Base-by-base conservation (phyloP, 2,113 vertebrate genomes). In the Mus spicilegus region DNA sequence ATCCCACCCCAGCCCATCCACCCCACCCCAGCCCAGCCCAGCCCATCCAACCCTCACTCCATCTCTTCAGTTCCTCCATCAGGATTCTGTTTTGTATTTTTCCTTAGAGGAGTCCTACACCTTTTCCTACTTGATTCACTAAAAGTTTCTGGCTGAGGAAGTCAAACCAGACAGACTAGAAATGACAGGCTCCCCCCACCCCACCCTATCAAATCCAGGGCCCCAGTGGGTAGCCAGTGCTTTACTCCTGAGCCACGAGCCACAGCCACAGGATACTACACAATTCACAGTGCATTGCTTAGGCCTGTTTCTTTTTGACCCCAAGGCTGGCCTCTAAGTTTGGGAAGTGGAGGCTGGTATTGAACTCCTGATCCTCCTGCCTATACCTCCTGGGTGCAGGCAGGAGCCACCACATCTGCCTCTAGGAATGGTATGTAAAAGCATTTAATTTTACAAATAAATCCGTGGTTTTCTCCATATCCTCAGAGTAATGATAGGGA, bases 341-440 rank as follows among this genome's bases (percentile, higher is more conserved):
- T 61, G 49, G 30, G 80, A 49, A 67, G 39, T 67, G 9, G 39
- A 46, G 61, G 8, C 28, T 86, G 63, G 4, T 26, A 42, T 49
- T 86, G 82, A 67, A 67, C 39, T 86, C 82, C 39, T 86, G 61
- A n/a, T 84, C 56, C 19, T 67, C 17, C 28, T 67, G 82, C 39
- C 16, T 86, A 28, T 86, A 33, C 82, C 42, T 65, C 28, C 17
- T 67, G 39, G 30, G 28, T 49, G 61, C 26, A 46, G 39, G 61
- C 24, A 65, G n/a, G 26, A 84, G 24, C n/a, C 39, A 85, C 39
- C 61, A 42, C 7, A 46, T 65, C 61, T 28, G n/a, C 6, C n/a
- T 63, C 54, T 61, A 36, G 51, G 65, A 72, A 19, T 93, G 86
- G 91, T 89, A 28, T 86, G 78, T 75, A 91, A 91, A 90, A 87